These are phyloP conservation scores for Gavialis gangeticus DNA, from an alignment of 2,113 vertebrate species.

Conservation along the genomic window DNA sequence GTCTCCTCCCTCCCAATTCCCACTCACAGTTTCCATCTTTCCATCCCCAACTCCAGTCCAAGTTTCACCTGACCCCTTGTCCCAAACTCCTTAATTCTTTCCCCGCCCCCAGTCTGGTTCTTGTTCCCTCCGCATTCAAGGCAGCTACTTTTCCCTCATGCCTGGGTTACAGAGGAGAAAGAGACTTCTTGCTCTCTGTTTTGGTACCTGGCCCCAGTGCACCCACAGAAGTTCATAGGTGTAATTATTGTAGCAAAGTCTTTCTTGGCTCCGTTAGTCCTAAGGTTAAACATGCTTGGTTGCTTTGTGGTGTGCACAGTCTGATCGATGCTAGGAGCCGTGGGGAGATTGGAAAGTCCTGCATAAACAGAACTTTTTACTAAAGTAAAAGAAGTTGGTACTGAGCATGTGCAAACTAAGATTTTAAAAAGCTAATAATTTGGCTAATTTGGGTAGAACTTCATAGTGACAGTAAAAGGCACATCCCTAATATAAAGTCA, in stretches of 20 bases:
- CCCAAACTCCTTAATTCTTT: background rate
- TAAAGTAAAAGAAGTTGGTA: background rate
- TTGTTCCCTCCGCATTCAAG: fast-evolving
- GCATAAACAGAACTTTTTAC: background rate
- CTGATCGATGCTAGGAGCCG: background rate
- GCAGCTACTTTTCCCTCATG: background rate
- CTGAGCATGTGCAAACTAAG: background rate
- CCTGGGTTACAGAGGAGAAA: background rate
- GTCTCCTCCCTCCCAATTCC: background rate
- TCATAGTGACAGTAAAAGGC: background rate
- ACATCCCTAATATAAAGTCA: background rate
- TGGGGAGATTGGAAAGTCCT: background rate
- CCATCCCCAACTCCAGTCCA: background rate
- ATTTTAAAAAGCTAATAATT: background rate
- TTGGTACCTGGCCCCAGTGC: fast-evolving
- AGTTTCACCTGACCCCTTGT: background rate
- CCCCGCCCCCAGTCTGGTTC: background rate
- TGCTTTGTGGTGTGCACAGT: background rate
- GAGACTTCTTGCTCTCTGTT: background rate
- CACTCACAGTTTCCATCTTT: background rate
- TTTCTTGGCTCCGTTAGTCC: background rate
- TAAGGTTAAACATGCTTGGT: background rate
- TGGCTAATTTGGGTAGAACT: background rate
- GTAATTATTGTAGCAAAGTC: background rate
- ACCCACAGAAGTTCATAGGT: background rate